Evolutionary conservation across 2,113 vertebrate genomes (phyloP).

Genomic region (Calyptommatus sinebrachiatus): DNA sequence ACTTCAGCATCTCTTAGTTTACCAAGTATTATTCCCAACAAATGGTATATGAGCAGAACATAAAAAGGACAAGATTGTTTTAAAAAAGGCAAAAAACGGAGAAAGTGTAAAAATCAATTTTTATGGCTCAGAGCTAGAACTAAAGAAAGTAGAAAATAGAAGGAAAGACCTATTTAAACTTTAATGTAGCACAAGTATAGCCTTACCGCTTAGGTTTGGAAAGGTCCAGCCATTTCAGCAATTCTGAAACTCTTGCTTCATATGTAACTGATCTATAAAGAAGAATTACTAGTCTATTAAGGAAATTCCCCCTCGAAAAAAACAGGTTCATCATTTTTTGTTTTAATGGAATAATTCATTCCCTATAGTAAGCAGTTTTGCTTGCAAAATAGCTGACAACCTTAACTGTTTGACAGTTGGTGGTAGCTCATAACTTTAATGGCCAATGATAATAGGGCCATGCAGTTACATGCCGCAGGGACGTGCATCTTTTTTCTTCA

Average conservation of each 20-base stretch:
- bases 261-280: slow-evolving; percentile 54
- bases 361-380: neutral
- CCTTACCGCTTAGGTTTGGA: slow-evolving; percentile 62
- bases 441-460: too few species aligned
- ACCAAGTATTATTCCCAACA: too few species aligned
- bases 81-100: neutral
- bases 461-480: too few species aligned
- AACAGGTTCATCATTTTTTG: neutral
- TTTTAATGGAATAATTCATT: neutral
- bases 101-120: neutral
- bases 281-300: neutral
- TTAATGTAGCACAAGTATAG: neutral
- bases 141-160: neutral
- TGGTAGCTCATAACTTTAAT: too few species aligned
- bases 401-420: too few species aligned
- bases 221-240: slow-evolving; percentile 75
- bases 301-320: neutral
- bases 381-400: too few species aligned
- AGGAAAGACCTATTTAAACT: neutral
- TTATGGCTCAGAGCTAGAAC: neutral
- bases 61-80: neutral
- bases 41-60: too few species aligned
- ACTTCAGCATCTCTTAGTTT: neutral
- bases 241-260: slow-evolving; percentile 64
- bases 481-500: too few species aligned